Base-by-base conservation (phyloP, 2,888 invertebrate genomes). In the Vanessa cardui region DNA sequence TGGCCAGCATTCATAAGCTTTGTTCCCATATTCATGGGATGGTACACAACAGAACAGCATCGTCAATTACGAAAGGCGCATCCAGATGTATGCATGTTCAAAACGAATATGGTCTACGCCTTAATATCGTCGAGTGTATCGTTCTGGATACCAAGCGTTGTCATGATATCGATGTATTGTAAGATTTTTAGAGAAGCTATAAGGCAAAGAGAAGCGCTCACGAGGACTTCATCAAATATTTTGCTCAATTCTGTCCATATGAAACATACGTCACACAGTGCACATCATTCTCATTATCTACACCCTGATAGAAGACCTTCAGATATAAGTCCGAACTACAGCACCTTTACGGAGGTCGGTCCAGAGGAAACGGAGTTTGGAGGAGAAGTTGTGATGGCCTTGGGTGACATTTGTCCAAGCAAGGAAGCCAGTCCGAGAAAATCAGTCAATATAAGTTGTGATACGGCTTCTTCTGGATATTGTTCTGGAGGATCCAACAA, bases 141-240 rank as follows among this genome's bases (percentile, higher is more conserved):
- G 45, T 98, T 98, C 87, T 98, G 98, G 98, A 97, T 98, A 85
- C 98, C 98, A 6, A 97, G 97, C 76, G 86, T 97, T 65, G 97
- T 98, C 44, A 98, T 98, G 98, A 95, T 98, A 78, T 96, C 96
- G 58, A 98, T 98, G 96, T 98, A 98, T 89, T 97, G 95, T 89
- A 94, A 96, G 80, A 97, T 97, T 82, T 96, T 95, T 83, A 93
- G 96, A 83, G 97, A 97, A 88, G 97, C 97, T 2, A 95, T 97
- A 15, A 92, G 97, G 52, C 97, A 97, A 83, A 92, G 97, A 70
- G 96, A 96, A 83, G 97, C 97, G 0, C 86, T 97, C 61, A 96
- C 97, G 62, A 93, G 97, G 71, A 97, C 97, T n/a, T 97, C 96
- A 62, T 97, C 96, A 70, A 97, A 97, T 85, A 97, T 97, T 70